Base-by-base conservation (phyloP, 2,797 vertebrate species). In the Lepilemur ruficaudatus region DNA sequence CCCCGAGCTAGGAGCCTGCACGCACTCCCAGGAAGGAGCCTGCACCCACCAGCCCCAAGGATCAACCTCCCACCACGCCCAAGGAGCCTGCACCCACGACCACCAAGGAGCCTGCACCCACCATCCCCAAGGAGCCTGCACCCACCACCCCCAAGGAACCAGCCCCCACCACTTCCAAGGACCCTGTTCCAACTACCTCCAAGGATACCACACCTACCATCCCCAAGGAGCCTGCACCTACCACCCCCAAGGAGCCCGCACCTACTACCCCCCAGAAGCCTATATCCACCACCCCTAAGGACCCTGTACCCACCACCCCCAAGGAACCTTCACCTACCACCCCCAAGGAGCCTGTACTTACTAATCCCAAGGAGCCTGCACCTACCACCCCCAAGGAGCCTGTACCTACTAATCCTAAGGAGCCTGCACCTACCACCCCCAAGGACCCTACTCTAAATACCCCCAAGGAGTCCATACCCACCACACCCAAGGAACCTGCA, bases 171-270 rank as follows among this genome's bases (percentile, higher is more conserved):
- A 52, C 28, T 0, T 9, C 78, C 0, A 48, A 76, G 1, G 20
- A 75, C 0, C 20, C 67, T 1, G 2, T 6, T 0, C 78, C 90
- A 1, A 97, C 57, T 0, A 87, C n/a, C 0, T 0, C 92, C 0
- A 38, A 93, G 28, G 1, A 50, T n/a, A n/a, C n/a, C n/a, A 2
- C 2, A 0, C 61, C 79, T 0, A 80, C 48, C 0, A 15, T 32
- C 1, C 8, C 87, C 7, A 28, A 59, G 35, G 22, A 86, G 0
- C 48, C 57, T 7, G 22, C 2, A 1, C 30, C 65, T 0, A 80
- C 52, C 0, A 22, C n/a, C 0, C 0, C 73, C 0, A 73, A 91
- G 0, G 1, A 70, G 0, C n/a, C 88, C 0, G 2, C 0, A 2
- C 2, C 87, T 0, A 84, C 67, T 0, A 23, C 35, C 2, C 0